Conservation (phyloP, 2,888 invertebrate genomes). For the Anorthoa munda region DNA sequence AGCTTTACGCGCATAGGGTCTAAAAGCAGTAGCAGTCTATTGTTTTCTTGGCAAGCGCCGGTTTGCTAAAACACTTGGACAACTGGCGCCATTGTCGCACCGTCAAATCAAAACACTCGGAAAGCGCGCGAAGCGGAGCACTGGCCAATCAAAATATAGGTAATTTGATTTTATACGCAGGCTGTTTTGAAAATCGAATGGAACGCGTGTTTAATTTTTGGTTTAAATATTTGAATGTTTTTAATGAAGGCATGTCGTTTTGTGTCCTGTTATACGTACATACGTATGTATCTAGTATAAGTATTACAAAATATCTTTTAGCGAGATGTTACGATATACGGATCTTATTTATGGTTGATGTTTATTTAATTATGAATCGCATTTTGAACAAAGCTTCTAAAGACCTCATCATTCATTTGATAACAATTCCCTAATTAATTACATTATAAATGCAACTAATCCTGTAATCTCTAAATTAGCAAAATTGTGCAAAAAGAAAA, state of each 20-base stretch:
- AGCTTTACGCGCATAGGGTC: neutral
- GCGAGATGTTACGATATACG: neutral
- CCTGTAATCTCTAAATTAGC: conserved; percentile 34
- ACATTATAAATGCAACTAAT: conserved; percentile 18
- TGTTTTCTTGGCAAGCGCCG: conserved; percentile 67
- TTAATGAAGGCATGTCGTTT: conserved; percentile 16
- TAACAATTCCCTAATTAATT: conserved; percentile 14
- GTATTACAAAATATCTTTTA: neutral
- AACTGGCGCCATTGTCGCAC: conserved; percentile 84
- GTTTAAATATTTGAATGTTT: conserved; percentile 47
- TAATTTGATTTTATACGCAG: conserved; percentile 85
- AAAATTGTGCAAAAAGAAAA: conserved; percentile 18
- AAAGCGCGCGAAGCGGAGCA: conserved; percentile 77
- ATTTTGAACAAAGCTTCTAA: neutral
- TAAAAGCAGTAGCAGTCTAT: conserved; percentile 38
- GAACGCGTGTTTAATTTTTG: conserved; percentile 60
- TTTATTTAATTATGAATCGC: neutral
- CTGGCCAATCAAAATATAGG: conserved; percentile 87
- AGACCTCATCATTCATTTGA: neutral
- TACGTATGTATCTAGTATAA: too few species aligned
- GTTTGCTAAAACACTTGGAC: conserved; percentile 87
- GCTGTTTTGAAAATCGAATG: conserved; percentile 80
- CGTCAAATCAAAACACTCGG: conserved; percentile 87
- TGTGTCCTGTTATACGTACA: neutral
- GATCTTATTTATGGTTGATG: too few species aligned